Conservation (phyloP, 2,113 vertebrate genomes). For the Spilogale gracilis region DNA sequence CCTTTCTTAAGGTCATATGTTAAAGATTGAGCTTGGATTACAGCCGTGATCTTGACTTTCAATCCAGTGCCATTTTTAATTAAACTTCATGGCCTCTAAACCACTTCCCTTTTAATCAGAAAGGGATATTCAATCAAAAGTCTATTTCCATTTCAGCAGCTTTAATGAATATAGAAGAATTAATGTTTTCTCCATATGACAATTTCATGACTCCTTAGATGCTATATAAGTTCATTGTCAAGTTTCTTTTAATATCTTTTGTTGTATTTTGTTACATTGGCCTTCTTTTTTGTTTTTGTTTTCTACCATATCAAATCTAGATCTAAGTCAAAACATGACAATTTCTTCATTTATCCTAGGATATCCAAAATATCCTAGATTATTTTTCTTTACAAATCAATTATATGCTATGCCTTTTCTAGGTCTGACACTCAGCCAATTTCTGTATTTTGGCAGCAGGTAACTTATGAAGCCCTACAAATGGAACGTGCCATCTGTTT, state of each 20-base stretch:
- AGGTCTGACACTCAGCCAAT: slow-evolving; percentile 26
- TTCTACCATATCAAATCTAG: slow-evolving; percentile 19
- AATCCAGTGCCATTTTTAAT: slow-evolving; percentile 53
- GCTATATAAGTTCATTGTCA: slow-evolving; percentile 3
- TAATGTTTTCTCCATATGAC: slow-evolving; percentile 5
- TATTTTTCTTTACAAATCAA: slow-evolving; percentile 42
- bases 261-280: slow-evolving; percentile 7
- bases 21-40: slow-evolving; percentile 55
- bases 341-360: slow-evolving; percentile 19
- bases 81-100: slow-evolving; percentile 51
- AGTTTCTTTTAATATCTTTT: slow-evolving; percentile 1
- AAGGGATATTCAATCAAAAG: slow-evolving; percentile 56
- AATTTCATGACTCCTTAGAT: not conserved
- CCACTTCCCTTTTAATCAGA: slow-evolving; percentile 52
- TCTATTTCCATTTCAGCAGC: slow-evolving; percentile 36
- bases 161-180: slow-evolving; percentile 42
- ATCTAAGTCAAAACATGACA: slow-evolving; percentile 55
- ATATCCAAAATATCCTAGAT: not conserved
- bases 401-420: slow-evolving; percentile 23
- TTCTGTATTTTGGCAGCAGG: slow-evolving; percentile 26
- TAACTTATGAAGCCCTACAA: slow-evolving; percentile 10
- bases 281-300: slow-evolving; percentile 28
- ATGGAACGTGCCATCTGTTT: slow-evolving; percentile 51
- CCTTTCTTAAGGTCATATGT: not conserved
- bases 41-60: slow-evolving; percentile 12